Evolutionary conservation across 2,888 invertebrate species (phyloP).

Genomic region (Deilephila elpenor): DNA sequence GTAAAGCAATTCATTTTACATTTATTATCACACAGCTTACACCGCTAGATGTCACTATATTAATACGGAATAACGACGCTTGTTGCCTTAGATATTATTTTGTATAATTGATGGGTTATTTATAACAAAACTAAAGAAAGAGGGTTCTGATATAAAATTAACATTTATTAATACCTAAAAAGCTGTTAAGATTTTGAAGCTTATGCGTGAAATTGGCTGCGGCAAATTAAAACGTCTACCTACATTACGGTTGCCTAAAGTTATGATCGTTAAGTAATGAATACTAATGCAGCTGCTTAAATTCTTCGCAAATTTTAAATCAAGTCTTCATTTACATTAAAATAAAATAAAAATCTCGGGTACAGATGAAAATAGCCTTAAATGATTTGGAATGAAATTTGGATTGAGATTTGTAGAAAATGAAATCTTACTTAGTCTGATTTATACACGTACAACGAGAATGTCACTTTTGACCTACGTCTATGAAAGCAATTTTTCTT

Average conservation of each 20-base stretch:
- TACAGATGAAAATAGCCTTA: not conserved
- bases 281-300: conserved; percentile 17
- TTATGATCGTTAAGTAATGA: conserved; percentile 26
- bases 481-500: not conserved
- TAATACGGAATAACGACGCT: too few relatives aligned
- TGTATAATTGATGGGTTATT: too few relatives aligned
- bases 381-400: conserved; percentile 1
- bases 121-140: too few relatives aligned
- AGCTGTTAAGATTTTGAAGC: not conserved
- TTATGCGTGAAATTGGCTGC: not conserved
- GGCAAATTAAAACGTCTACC: not conserved
- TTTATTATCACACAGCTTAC: too few relatives aligned
- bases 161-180: not conserved
- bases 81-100: too few relatives aligned
- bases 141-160: too few relatives aligned
- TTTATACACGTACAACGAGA: too few relatives aligned
- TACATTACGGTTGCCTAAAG: conserved; percentile 1
- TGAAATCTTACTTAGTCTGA: not conserved
- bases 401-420: not conserved
- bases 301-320: conserved; percentile 11
- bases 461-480: not conserved
- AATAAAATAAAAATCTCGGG: conserved; percentile 16
- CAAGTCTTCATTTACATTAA: conserved; percentile 11
- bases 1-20: not conserved
- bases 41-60: too few relatives aligned